Conservation (phyloP, 2,797 vertebrate species). For the Melopsittacus undulatus region DNA sequence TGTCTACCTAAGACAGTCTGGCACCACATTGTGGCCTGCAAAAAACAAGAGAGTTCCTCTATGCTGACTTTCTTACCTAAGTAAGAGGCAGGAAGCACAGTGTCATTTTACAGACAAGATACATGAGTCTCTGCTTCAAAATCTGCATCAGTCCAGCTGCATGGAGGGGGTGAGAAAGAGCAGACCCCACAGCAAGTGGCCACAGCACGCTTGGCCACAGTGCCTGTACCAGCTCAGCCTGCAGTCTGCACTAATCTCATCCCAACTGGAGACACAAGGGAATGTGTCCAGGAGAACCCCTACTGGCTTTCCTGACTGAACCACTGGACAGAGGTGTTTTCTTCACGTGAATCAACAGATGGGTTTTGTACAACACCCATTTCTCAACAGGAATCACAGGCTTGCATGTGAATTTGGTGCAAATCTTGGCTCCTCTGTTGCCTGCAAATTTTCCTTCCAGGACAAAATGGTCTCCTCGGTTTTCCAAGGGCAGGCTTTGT, state of each 20-base stretch:
- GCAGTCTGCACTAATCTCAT: not conserved
- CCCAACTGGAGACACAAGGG: not conserved
- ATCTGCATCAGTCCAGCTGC: not conserved
- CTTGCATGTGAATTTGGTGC: not conserved
- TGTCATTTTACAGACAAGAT: not conserved
- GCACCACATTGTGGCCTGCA: accelerated
- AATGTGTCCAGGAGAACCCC: not conserved
- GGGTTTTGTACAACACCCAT: not conserved
- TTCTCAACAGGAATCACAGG: not conserved
- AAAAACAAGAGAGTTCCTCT: accelerated
- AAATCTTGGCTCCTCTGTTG: not conserved
- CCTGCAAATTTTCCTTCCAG: not conserved
- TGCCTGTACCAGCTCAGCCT: accelerated
- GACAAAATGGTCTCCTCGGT: not conserved
- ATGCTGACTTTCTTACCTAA: accelerated
- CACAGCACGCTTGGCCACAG: accelerated
- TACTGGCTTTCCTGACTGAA: accelerated
- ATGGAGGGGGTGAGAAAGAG: not conserved
- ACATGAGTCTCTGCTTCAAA: not conserved
- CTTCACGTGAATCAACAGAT: not conserved
- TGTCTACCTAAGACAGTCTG: not conserved
- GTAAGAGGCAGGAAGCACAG: not conserved
- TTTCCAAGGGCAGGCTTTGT: not conserved
- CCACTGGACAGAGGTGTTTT: accelerated
- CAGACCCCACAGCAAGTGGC: not conserved